Base-by-base conservation (phyloP, 1,140 invertebrate genomes). In the Solenopsis invicta region DNA sequence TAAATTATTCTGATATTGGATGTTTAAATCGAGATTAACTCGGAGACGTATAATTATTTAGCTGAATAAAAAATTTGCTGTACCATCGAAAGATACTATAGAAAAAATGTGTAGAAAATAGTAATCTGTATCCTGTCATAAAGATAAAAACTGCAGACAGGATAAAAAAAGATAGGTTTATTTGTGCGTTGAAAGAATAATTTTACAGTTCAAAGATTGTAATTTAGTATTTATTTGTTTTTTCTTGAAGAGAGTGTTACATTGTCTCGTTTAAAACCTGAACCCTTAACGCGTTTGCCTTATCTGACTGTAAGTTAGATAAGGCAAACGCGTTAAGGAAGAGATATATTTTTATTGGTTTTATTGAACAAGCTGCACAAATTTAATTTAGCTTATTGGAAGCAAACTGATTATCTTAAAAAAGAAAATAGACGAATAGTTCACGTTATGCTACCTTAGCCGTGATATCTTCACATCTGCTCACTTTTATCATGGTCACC, bases 401-500 rank as follows among this genome's bases (percentile, higher is more conserved):
- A 37, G 41, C 9, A 48, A 48, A 77, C n/a, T 29, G 16, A 9
- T 12, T 13, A 29, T 13, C 29, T 3, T 12, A 21, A 16, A 41
- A 80, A 54, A 6, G 3, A 24, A 45, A 41, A 16, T 37, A 82
- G 18, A 37, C 41, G 16, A 18, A 56, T 59, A 56, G 21, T 72
- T n/a, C 12, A 48, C 13, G 5, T 21, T 16, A 2, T 56, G 29
- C 13, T 5, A 67, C 67, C 67, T 72, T 72, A 75, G 82, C 16
- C 34, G 16, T 66, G 71, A 84, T 88, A 90, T 87, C 81, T 75
- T 34, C 78, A 69, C 88, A 90, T 90, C 88, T 90, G 89, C 89
- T 90, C 80, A 64, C 41, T 81, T 90, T 90, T 90, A 90, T 90
- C 88, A 85, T 67, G 61, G 66, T 76, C 67, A 76, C 10, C 74